phyloP scores from a whole-genome alignment of 2,888 invertebrate genomes.

The Tipula lateralis region DNA sequence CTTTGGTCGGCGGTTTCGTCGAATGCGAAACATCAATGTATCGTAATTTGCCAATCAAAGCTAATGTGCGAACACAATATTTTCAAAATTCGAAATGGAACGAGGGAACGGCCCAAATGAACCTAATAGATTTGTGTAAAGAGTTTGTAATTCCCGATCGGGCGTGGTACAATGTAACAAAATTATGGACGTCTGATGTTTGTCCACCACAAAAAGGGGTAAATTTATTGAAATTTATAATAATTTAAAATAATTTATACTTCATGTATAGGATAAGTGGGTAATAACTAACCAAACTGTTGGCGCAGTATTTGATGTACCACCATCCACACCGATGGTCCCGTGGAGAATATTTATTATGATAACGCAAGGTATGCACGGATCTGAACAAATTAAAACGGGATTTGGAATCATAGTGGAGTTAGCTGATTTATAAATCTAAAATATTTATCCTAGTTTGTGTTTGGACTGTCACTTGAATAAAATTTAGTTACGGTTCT shows the following conservation, averaged over 20 bases:
- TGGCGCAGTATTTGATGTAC: background rate
- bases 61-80: background rate
- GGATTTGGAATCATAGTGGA: too few relatives aligned
- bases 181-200: background rate
- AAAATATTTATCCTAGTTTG: too few relatives aligned
- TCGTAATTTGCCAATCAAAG: background rate
- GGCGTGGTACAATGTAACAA: background rate
- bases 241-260: background rate
- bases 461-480: too few relatives aligned
- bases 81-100: background rate
- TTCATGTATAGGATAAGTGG: background rate
- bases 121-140: background rate
- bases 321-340: background rate
- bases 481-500: too few relatives aligned
- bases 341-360: background rate
- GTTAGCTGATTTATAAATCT: too few relatives aligned
- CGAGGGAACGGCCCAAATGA: background rate
- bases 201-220: background rate
- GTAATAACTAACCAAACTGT: background rate
- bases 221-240: background rate
- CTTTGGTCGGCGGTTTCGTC: background rate
- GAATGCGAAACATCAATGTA: background rate
- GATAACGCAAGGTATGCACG: background rate
- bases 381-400: background rate
- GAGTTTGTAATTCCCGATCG: background rate